Evolutionary conservation across 2,113 vertebrate genomes (phyloP).

Genomic region (Electrona antarctica): DNA sequence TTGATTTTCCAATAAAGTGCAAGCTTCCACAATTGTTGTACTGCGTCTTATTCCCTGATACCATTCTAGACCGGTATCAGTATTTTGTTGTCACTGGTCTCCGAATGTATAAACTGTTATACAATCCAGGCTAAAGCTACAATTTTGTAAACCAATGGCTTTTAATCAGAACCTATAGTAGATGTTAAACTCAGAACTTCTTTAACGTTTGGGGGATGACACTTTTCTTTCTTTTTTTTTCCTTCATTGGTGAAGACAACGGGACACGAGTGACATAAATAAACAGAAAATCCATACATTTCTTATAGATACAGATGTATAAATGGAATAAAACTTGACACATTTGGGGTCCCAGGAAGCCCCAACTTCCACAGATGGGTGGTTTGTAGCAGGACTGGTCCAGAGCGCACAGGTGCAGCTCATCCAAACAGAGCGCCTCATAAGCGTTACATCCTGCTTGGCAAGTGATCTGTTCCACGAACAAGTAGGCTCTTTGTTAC

Average conservation of each 20-base stretch:
- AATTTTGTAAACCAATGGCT: neutral
- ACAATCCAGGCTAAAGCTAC: too few relatives aligned
- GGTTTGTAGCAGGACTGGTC: conserved; percentile 71
- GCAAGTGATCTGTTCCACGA: conserved; percentile 30
- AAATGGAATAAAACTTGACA: neutral
- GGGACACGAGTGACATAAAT: too few relatives aligned
- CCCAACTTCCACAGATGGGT: neutral
- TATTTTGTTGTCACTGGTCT: too few relatives aligned
- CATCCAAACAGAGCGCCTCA: conserved; percentile 43
- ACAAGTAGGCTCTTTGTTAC: conserved; percentile 66
- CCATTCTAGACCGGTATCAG: too few relatives aligned
- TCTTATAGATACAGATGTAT: too few relatives aligned
- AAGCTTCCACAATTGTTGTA: conserved; percentile 86
- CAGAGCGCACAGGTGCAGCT: conserved; percentile 71
- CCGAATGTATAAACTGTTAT: too few relatives aligned
- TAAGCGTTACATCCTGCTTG: conserved; percentile 61
- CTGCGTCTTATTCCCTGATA: neutral
- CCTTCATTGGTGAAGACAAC: too few relatives aligned
- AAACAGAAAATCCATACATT: too few relatives aligned
- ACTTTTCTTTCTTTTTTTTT: too few relatives aligned
- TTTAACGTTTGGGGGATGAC: too few relatives aligned
- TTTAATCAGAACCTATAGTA: neutral
- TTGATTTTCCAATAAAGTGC: conserved; percentile 97
- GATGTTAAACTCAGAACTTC: neutral
- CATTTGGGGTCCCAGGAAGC: neutral